Evolutionary conservation across 2,113 vertebrate genomes (phyloP).

Genomic region (Hiodon tergisus): DNA sequence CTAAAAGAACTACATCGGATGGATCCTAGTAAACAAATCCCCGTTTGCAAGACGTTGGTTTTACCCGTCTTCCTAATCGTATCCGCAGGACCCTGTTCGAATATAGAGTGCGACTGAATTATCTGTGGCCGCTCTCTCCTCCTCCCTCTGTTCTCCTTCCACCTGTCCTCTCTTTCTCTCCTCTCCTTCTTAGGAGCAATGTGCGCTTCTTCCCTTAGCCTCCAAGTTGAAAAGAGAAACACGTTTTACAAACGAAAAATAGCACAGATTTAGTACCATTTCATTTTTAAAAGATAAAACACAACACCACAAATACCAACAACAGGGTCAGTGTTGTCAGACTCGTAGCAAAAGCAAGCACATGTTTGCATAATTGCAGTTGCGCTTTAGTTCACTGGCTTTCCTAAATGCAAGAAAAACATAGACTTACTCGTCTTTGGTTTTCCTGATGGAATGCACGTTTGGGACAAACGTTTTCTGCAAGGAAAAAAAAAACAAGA

Average conservation of each 20-base stretch:
- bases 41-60: background rate
- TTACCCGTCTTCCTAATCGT: constrained; percentile 52
- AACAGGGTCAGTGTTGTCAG: no score
- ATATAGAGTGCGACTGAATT: constrained; percentile 69
- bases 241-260: background rate
- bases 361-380: no score
- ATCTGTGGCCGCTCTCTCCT: constrained; percentile 57
- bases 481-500: background rate
- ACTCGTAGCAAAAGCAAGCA: no score
- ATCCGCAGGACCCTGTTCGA: constrained; percentile 65
- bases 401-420: background rate
- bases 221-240: constrained; percentile 20
- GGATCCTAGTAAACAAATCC: background rate
- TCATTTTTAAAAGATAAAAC: no score
- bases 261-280: background rate
- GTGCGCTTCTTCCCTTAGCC: constrained; percentile 45
- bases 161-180: constrained; percentile 49
- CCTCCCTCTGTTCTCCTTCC: constrained; percentile 47
- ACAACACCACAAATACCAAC: no score
- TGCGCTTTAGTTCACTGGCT: no score
- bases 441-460: constrained; percentile 60
- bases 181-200: constrained; percentile 49
- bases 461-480: constrained; percentile 68
- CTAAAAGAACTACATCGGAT: no score
- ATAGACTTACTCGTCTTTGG: constrained; percentile 63